phyloP scores from a whole-genome alignment of 1,140 invertebrate genomes.

The Drosophila aff. region DNA sequence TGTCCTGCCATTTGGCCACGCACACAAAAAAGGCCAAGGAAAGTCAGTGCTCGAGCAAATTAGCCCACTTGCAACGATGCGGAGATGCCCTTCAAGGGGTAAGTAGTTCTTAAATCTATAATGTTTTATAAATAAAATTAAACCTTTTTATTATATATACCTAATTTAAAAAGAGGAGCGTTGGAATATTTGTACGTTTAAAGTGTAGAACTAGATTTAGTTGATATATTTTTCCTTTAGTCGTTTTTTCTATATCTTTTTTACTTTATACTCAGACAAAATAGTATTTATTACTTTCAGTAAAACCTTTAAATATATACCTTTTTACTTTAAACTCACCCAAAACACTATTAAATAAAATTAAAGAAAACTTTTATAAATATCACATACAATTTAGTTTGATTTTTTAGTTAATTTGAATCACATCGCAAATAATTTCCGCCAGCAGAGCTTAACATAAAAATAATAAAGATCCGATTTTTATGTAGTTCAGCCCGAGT shows the following conservation, averaged over 20 bases:
- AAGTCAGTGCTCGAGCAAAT: constrained; percentile 36
- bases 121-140: not conserved
- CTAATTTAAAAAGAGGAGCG: no score
- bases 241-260: no score
- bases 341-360: not conserved
- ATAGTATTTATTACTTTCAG: no score
- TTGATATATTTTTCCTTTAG: no score
- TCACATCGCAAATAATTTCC: not conserved
- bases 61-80: constrained; percentile 14
- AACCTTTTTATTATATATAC: not conserved
- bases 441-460: no score
- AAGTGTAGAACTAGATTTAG: no score
- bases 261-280: no score
- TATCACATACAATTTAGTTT: not conserved
- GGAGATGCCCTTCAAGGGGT: constrained; percentile 20
- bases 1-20: constrained; percentile 52
- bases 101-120: not conserved
- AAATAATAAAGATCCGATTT: not conserved
- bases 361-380: not conserved
- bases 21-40: constrained; percentile 22
- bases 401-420: not conserved
- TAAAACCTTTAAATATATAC: no score
- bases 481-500: not conserved
- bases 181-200: no score
- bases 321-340: not conserved